Base-by-base conservation (phyloP, 2,113 vertebrate genomes). In the Todiramphus saurophagus region DNA sequence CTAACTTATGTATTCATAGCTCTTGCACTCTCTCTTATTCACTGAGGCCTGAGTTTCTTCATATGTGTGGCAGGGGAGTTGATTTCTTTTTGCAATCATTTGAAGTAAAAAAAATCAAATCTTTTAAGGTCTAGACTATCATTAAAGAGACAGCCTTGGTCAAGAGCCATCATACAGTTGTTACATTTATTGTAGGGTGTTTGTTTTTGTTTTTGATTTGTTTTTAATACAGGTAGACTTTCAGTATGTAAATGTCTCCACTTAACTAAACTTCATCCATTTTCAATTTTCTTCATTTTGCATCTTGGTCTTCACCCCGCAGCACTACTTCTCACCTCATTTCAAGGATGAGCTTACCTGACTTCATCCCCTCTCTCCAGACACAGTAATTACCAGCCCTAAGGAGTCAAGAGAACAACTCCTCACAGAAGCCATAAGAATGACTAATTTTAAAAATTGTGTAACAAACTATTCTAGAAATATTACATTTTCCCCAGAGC, bases 291-390 rank as follows among this genome's bases (percentile, higher is more conserved):
- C 35, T 11, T 73, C 16, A 25, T 69, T 80, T 68, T 91, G 31
- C 20, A 39, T 55, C 28, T 63, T 16, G 25, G 11, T 37, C 30
- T 15, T 25, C 7, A 2, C 8, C n/a, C 37, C 1, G 0, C n/a
- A 77, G 9, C 27, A 39, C 12, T 85, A 17, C 17, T 44, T 25
- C 35, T 43, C 25, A 27, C n/a, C n/a, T 91, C 43, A 44, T 64
- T 64, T 73, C 28, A 70, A 35, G 63, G 24, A 39, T 48, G 17
- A 66, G 31, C 16, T 74, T 62, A 53, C 30, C 24, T 13, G 7
- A 33, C 37, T 50, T 44, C 20, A 53, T 59, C 13, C 30, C 28
- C 27, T 50, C 37, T 82, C 25, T 89, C 28, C 16, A 64, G 48
- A 73, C 11, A 44, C 10, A 33, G 35, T 62, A 70, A 76, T 37